phyloP scores from a whole-genome alignment of 2,888 invertebrate species.

The Epirrita christyi region DNA sequence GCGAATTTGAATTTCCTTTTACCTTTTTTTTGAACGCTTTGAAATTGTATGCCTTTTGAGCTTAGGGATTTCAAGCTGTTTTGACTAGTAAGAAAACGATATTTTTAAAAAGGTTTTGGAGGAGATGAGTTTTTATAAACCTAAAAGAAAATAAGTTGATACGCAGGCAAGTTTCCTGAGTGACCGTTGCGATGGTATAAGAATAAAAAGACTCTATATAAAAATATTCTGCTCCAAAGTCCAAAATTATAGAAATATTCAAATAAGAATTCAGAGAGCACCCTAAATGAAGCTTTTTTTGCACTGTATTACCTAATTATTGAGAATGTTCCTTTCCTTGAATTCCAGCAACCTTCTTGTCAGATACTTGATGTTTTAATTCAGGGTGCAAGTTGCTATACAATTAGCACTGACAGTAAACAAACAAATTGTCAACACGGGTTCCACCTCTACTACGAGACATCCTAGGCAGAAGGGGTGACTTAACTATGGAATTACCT shows the following conservation, averaged over 20 bases:
- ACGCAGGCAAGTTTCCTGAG: too few relatives aligned
- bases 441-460: background rate
- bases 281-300: too few relatives aligned
- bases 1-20: conserved; percentile 52
- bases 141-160: too few relatives aligned
- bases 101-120: conserved; percentile 5
- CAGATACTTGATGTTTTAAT: background rate
- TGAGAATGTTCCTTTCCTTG: too few relatives aligned
- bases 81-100: conserved; percentile 29
- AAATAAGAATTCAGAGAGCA: too few relatives aligned
- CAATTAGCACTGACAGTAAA: background rate
- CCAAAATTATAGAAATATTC: too few relatives aligned
- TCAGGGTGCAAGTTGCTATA: background rate
- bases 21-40: conserved; percentile 35
- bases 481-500: background rate
- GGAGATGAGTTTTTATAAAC: background rate
- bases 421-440: background rate
- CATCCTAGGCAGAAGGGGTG: background rate
- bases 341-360: too few relatives aligned
- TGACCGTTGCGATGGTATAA: too few relatives aligned
- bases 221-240: too few relatives aligned
- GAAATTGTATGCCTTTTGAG: conserved; percentile 43
- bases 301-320: too few relatives aligned
- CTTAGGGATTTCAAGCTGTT: conserved; percentile 41
- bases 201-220: too few relatives aligned